Evolutionary conservation across 2,888 invertebrate genomes (phyloP), one percentile per base, ranked within the genome.

Genomic region (Lycophotia porphyrea): DNA sequence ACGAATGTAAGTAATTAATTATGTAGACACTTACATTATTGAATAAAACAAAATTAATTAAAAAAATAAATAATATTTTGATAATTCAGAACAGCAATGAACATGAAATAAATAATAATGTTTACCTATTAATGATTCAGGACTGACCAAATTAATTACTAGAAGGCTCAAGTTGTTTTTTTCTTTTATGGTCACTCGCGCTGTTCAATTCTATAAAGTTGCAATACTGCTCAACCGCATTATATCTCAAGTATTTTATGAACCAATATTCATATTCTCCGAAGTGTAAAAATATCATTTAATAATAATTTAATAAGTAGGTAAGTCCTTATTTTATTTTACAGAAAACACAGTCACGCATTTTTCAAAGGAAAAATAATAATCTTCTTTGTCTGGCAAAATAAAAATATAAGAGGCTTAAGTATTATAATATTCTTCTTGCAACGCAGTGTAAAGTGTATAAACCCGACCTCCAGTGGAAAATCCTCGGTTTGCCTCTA

Each of bases 381-480:
- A 82, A 77, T 80, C 69, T 72, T 44, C 65, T 73, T 77, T 75
- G 69, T 80, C 76, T 74, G 47, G 68, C 0, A 72, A 83, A 84
- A 81, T 76, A 88, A 87, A 80, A 85, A 80, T 69, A 71, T 87
- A 88, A 89, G 86, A 65, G 60, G 87, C 86, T 90, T 86, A 87
- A 70, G 49, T 70, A 67, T 78, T 82, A 85, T 82, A 78, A 81
- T 85, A 84, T 78, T 85, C 74, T 72, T 60, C 78, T 82, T 80
- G 77, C 77, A 76, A 52, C 63, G 72, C 34, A 73, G 69, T 84
- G 61, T 75, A 82, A 84, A 84, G 64, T 80, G 72, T 81, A 71
- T 77, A 67, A 85, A 44, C 42, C 61, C 75, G 75, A 75, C 76
- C 76, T 80, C 65, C 55, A 13, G 36, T 63, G 63, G 65, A 78